Evolutionary conservation across 1,140 invertebrate species (phyloP), one percentile per base, ranked within the genome.

Genomic region (Anagrus nilaparvatae): DNA sequence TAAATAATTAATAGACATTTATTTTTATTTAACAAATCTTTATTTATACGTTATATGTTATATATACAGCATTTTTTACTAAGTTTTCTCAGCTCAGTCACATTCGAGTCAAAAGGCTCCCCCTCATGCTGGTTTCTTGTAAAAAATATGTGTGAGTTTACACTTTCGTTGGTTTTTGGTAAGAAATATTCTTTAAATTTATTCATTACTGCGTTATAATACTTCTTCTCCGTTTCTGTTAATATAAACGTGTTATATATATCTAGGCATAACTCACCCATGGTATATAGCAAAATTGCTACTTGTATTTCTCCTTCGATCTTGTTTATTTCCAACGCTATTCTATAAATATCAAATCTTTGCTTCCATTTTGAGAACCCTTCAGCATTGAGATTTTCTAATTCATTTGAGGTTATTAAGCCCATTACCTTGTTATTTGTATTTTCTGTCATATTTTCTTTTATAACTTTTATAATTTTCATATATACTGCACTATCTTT

Each of bases 41-140:
- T n/a, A n/a, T n/a, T n/a, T n/a, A n/a, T n/a, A n/a, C n/a, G n/a
- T n/a, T n/a, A n/a, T n/a, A n/a, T n/a, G n/a, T n/a, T n/a, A n/a
- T n/a, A n/a, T n/a, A n/a, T n/a, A n/a, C n/a, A n/a, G n/a, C 58
- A 64, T 17, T 39, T 38, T 24, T 30, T 2, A 25, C 43, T 36
- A 6, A 59, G 24, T 43, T 57, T 57, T 20, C 47, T 52, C 27
- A 62, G 24, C 0, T 54, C 51, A 10, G 43, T 48, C 10, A 56
- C 29, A 43, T 47, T 58, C 19, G 24, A 9, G 31, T 61, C 58
- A 37, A 63, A 61, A 3, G 31, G 14, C 47, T 62, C 58, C 31
- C 40, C 48, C 16, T 45, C 41, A 32, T 40, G 38, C 41, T 57
- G 56, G 14, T 17, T 16, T 13, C 52, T 39, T 13, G 28, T 38